Percentiles rank a stretch among this genome's conserved stretches.
Conservation (phyloP, 2,888 invertebrate species). For the Dryadula phaetusa region DNA sequence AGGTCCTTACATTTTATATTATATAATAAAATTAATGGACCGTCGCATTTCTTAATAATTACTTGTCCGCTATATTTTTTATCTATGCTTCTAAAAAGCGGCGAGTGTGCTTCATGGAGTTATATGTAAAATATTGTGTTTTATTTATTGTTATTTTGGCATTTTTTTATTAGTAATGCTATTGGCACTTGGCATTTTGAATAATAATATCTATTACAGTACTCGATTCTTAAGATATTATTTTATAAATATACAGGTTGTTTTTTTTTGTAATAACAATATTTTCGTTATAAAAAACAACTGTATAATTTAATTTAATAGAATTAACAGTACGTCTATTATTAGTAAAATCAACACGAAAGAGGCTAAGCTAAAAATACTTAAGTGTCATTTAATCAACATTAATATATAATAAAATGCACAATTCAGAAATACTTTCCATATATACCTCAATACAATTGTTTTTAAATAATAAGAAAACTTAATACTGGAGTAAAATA, state of each 20-base stretch:
- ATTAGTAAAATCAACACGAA: not conserved
- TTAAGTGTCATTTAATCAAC: not conserved
- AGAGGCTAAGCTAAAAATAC: slow-evolving; percentile 1
- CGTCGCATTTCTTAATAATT: slow-evolving; percentile 18
- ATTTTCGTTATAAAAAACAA: not conserved
- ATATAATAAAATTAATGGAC: slow-evolving; percentile 19
- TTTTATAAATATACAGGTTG: not conserved
- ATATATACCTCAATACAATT: not conserved
- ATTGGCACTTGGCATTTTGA: slow-evolving; percentile 21
- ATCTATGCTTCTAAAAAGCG: slow-evolving; percentile 13
- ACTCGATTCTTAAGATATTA: not conserved
- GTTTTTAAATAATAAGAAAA: not conserved
- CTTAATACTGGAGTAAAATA: slow-evolving; percentile 2
- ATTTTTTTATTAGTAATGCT: slow-evolving; percentile 1
- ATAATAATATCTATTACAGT: not conserved
- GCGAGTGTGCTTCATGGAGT: not conserved
- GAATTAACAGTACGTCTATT: not conserved
- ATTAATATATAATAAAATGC: slow-evolving; percentile 12
- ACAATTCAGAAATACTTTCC: not conserved
- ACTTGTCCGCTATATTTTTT: not conserved
- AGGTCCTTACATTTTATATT: slow-evolving; percentile 17
- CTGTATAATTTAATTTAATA: not conserved
- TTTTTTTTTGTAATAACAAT: not conserved
- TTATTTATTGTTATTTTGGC: not conserved
- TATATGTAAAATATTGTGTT: not conserved